Evolutionary conservation across 2,888 invertebrate species (phyloP).

Genomic region (Trachelus stipa): DNA sequence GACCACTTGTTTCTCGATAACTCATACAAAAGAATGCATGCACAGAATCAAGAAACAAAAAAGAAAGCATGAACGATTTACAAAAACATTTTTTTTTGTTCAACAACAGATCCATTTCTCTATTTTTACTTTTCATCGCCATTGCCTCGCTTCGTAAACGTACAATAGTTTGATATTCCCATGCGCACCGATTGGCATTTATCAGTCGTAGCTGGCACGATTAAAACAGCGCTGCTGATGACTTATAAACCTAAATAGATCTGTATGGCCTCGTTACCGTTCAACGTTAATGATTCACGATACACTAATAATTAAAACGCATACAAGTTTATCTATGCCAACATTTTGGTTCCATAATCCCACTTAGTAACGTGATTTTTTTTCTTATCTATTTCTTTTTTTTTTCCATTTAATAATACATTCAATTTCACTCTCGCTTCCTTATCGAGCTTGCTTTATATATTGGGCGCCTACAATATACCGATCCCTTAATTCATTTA

Average conservation of each 20-base stretch:
- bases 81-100: too few relatives aligned
- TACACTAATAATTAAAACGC: conserved; percentile 36
- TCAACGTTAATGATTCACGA: conserved; percentile 39
- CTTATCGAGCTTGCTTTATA: too few relatives aligned
- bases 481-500: background rate
- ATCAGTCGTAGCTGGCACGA: background rate
- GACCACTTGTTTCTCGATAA: too few relatives aligned
- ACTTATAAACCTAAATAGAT: conserved; percentile 46
- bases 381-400: conserved; percentile 29
- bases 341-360: conserved; percentile 39
- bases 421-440: conserved; percentile 24
- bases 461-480: too few relatives aligned
- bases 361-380: conserved; percentile 35
- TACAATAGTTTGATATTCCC: too few relatives aligned
- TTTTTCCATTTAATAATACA: conserved; percentile 20
- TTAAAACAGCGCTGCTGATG: background rate
- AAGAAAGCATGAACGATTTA: too few relatives aligned
- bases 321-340: conserved; percentile 19
- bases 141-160: too few relatives aligned
- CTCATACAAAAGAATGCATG: too few relatives aligned
- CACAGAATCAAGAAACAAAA: too few relatives aligned
- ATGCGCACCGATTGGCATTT: too few relatives aligned
- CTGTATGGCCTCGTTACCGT: conserved; percentile 45
- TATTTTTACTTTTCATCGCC: too few relatives aligned
- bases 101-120: too few relatives aligned